Conservation (phyloP, 64 coral and sea anemone genomes). For the Orbicella faveolata region DNA sequence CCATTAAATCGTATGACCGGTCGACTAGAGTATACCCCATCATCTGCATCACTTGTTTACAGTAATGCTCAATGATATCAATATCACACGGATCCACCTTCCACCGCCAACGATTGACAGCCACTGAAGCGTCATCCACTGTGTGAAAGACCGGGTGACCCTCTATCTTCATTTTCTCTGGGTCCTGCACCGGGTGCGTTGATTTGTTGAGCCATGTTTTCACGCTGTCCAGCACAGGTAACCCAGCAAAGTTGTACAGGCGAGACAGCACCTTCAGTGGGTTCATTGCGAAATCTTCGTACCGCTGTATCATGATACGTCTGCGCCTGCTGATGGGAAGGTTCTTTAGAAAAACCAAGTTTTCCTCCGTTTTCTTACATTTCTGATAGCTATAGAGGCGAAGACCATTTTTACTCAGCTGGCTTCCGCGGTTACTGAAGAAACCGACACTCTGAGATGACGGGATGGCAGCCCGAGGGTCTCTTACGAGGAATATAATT, state of each 20-base stretch:
- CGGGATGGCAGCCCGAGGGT: conserved; percentile 15
- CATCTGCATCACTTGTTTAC: conserved; percentile 12
- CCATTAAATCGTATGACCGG: neutral
- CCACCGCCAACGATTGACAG: conserved; percentile 18
- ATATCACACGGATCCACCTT: neutral
- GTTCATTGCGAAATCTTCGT: conserved; percentile 29
- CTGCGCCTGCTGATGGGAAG: neutral
- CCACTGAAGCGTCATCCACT: neutral
- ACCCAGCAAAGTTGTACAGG: conserved; percentile 13
- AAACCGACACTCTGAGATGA: neutral
- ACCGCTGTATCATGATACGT: conserved; percentile 14
- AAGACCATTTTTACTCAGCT: neutral
- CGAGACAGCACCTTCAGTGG: neutral
- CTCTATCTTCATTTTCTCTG: neutral
- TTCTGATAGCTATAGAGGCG: neutral
- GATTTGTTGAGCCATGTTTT: conserved; percentile 7
- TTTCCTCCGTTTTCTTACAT: conserved; percentile 18
- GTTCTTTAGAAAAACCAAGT: conserved; percentile 12
- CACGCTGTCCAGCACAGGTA: conserved; percentile 6
- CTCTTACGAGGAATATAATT: conserved; percentile 33
- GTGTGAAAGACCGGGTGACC: conserved; percentile 2
- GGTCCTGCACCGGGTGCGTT: neutral
- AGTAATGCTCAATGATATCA: conserved; percentile 31
- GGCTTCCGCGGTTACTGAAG: neutral
- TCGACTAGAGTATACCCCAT: conserved; percentile 6